Conservation (phyloP, 2,888 invertebrate genomes). For the Omphaloscelis lunosa region DNA sequence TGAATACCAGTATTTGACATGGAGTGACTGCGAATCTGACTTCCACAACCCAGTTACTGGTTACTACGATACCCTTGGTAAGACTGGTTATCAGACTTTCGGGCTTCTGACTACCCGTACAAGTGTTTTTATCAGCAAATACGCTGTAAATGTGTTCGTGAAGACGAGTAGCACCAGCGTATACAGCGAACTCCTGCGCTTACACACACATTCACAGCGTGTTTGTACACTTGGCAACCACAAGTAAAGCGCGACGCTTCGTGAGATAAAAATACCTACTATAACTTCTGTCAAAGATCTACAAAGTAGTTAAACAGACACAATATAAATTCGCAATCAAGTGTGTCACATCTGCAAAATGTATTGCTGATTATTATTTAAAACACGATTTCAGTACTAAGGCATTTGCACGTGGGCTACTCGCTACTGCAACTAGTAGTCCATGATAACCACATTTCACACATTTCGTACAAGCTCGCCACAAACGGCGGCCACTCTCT, state of each 20-base stretch:
- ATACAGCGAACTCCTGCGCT: too few relatives aligned
- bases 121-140: too few relatives aligned
- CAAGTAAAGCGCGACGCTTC: too few relatives aligned
- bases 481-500: not conserved
- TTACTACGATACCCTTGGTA: not conserved
- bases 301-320: too few relatives aligned
- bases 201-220: too few relatives aligned
- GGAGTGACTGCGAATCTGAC: not conserved
- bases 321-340: not conserved
- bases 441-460: not conserved
- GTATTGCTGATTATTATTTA: not conserved
- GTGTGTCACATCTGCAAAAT: not conserved
- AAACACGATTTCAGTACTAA: not conserved
- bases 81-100: not conserved
- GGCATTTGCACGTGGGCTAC: not conserved
- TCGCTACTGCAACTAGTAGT: too few relatives aligned
- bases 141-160: too few relatives aligned
- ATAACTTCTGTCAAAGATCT: too few relatives aligned
- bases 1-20: too few relatives aligned
- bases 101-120: not conserved
- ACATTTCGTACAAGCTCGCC: not conserved
- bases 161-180: too few relatives aligned
- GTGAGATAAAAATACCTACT: too few relatives aligned
- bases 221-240: too few relatives aligned
- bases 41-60: not conserved